Evolutionary conservation across 2,113 vertebrate species (phyloP).

Genomic region (Mirounga angustirostris): DNA sequence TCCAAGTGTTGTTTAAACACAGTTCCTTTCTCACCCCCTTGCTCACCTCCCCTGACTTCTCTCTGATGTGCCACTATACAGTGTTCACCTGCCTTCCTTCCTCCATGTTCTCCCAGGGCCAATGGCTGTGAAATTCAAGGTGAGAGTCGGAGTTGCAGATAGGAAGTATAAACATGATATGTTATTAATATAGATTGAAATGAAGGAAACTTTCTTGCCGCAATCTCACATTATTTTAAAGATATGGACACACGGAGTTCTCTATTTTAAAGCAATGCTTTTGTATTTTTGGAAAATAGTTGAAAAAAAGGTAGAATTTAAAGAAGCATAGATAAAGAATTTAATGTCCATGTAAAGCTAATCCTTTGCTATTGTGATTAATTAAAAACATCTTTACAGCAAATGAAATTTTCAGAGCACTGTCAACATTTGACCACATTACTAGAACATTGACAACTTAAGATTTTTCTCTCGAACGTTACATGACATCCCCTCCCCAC

Average conservation of each 20-base stretch:
- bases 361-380: background rate
- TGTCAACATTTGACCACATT: background rate
- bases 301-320: background rate
- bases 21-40: fast-evolving
- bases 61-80: fast-evolving
- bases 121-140: too few species aligned
- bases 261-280: background rate
- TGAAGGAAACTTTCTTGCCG: background rate
- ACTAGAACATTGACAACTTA: background rate
- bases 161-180: background rate
- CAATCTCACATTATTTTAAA: background rate
- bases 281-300: background rate
- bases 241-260: background rate
- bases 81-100: fast-evolving
- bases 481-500: too few species aligned
- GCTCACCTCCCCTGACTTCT: fast-evolving
- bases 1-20: too few species aligned
- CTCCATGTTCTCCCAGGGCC: fast-evolving
- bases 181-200: background rate
- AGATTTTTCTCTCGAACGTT: background rate
- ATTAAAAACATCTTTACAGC: background rate
- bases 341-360: background rate
- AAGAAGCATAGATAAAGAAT: background rate
- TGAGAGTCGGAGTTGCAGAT: background rate
- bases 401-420: background rate